A percentile compares a stretch with the other conserved stretches of the same genome.
phyloP scores from a whole-genome alignment of 2,888 invertebrate species.

The Schizotus pectinicornis region DNA sequence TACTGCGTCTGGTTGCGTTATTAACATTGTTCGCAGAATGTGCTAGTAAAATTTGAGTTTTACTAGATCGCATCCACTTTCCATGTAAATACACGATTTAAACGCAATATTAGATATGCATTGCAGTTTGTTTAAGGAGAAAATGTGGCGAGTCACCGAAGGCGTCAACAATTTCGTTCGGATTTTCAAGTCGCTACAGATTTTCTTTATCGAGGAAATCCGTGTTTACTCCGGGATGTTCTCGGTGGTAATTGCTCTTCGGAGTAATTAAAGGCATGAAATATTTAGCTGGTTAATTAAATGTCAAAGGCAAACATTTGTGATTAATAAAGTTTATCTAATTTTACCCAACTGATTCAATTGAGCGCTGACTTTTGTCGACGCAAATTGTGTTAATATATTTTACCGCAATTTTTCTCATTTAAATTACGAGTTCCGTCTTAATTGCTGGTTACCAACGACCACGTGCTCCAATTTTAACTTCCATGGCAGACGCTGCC shows the following conservation, averaged over 20 bases:
- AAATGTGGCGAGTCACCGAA: too few relatives aligned
- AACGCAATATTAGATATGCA: slow-evolving; percentile 1
- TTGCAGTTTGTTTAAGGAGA: neutral
- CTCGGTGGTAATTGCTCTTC: slow-evolving; percentile 10
- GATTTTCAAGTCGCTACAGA: slow-evolving; percentile 5
- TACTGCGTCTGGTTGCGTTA: slow-evolving; percentile 46
- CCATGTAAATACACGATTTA: slow-evolving; percentile 18
- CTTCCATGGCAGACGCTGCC: neutral
- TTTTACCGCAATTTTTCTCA: neutral
- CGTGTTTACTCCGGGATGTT: slow-evolving; percentile 2
- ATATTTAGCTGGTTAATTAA: slow-evolving; percentile 24
- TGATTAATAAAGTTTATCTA: slow-evolving; percentile 9
- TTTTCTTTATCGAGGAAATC: slow-evolving; percentile 14
- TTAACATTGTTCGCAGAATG: slow-evolving; percentile 43
- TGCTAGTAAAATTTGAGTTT: slow-evolving; percentile 35
- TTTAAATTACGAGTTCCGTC: slow-evolving; percentile 8
- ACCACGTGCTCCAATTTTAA: slow-evolving; percentile 14
- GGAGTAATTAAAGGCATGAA: slow-evolving; percentile 8
- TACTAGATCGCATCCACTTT: slow-evolving; percentile 23
- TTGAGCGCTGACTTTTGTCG: neutral
- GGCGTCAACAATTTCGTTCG: too few relatives aligned
- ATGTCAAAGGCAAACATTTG: slow-evolving; percentile 23
- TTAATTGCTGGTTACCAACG: slow-evolving; percentile 9
- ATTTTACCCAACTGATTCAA: slow-evolving; percentile 2
- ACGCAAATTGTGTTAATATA: neutral